A percentile compares a stretch with the other conserved stretches of the same genome.
Conservation (phyloP, 2,797 vertebrate genomes). For the Gymnopithys bicolor region DNA sequence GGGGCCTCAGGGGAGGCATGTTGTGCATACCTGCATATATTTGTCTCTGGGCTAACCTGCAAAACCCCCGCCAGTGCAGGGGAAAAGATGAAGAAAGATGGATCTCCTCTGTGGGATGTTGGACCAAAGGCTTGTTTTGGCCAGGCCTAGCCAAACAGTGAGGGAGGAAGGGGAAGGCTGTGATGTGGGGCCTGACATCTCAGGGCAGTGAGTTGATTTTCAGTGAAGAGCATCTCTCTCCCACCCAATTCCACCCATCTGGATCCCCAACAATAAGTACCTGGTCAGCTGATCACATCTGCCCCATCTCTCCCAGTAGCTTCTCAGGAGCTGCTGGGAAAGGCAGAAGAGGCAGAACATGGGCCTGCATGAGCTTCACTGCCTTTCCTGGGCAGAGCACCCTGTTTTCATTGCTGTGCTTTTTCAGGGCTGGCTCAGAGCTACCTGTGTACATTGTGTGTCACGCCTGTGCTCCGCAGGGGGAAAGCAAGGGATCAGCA, state of each 20-base stretch:
- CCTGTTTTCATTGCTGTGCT: not conserved
- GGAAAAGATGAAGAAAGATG: not conserved
- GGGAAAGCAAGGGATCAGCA: not conserved
- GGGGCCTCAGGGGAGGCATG: not conserved
- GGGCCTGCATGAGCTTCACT: not conserved
- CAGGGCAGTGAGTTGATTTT: not conserved
- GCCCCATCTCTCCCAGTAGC: not conserved
- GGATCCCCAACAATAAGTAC: not conserved
- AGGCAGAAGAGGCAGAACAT: not conserved
- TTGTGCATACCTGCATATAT: rapidly evolving
- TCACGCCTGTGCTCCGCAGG: rapidly evolving
- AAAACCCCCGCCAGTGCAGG: not conserved
- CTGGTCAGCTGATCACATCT: rapidly evolving
- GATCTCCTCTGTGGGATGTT: not conserved
- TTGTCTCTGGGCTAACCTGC: not conserved
- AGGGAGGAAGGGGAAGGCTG: not conserved
- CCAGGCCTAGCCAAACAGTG: rapidly evolving
- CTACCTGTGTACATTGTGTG: not conserved
- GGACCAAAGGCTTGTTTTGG: not conserved
- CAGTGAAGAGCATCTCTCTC: not conserved
- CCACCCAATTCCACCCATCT: not conserved
- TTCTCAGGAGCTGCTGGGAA: not conserved
- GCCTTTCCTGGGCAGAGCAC: not conserved
- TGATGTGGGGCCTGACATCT: not conserved
- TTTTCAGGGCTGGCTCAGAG: not conserved